Conservation (phyloP, 2,797 vertebrate genomes). For the Muscicapa comitata region DNA sequence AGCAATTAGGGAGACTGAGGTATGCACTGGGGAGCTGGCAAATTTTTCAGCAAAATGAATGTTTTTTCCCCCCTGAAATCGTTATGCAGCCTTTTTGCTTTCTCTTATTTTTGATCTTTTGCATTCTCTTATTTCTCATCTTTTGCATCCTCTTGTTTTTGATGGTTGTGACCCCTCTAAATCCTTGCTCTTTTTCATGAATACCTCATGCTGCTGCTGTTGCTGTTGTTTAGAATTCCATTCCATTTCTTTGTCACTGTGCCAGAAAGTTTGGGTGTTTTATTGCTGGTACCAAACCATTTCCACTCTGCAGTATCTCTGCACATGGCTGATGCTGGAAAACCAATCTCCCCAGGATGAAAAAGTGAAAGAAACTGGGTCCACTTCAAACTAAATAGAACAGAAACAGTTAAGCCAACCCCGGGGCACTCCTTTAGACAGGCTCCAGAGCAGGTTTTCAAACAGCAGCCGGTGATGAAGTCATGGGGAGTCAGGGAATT, state of each 20-base stretch:
- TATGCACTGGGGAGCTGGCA: neutral
- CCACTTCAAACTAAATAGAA: neutral
- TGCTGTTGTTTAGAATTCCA: neutral
- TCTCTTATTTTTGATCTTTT: neutral
- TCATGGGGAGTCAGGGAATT: constrained; percentile 40
- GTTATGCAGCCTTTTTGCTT: neutral
- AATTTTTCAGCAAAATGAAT: neutral
- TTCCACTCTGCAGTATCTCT: neutral
- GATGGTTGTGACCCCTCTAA: neutral
- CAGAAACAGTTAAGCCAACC: constrained; percentile 59
- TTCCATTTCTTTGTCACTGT: neutral
- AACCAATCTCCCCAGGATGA: neutral
- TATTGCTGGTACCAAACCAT: neutral
- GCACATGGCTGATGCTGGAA: neutral
- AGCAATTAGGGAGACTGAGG: constrained; percentile 53
- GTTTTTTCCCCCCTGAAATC: neutral
- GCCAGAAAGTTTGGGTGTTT: neutral
- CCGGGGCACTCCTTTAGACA: constrained; percentile 26
- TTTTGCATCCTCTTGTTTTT: neutral
- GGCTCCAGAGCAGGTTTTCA: constrained; percentile 18
- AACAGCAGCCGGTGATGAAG: constrained; percentile 26
- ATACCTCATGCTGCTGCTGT: neutral
- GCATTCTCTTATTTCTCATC: neutral
- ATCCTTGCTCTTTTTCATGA: neutral
- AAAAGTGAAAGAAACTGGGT: neutral